Percentiles rank a stretch among this genome's conserved stretches.
Evolutionary conservation across 2,113 vertebrate genomes (phyloP).

Genomic region (Pyxicephalus adspersus): DNA sequence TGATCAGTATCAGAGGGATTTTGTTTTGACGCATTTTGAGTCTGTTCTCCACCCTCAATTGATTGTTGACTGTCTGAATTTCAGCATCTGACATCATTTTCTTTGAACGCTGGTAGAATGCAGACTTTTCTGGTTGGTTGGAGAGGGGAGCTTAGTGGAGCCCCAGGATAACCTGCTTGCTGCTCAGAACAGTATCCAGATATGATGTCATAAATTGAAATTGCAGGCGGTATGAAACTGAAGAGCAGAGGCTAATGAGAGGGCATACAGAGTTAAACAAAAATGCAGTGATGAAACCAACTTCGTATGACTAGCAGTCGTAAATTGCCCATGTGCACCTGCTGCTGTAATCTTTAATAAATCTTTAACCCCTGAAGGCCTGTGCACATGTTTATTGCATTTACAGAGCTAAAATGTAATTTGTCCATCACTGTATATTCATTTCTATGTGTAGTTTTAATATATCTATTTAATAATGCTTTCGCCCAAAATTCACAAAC

Average conservation of each 20-base stretch:
- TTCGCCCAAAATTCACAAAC: no score
- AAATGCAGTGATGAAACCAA: conserved; percentile 45
- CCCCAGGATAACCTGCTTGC: conserved; percentile 54
- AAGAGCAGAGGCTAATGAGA: conserved; percentile 52
- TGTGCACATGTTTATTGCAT: not conserved
- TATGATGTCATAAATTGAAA: conserved; percentile 58
- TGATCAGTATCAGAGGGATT: not conserved
- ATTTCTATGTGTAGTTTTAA: no score
- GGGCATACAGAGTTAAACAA: conserved; percentile 52
- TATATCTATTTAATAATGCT: no score
- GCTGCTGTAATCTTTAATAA: conserved; percentile 3
- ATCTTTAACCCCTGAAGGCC: conserved; percentile 14
- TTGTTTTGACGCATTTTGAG: conserved; percentile 50
- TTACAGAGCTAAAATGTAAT: no score
- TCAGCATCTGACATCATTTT: conserved; percentile 51
- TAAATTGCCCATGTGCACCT: conserved; percentile 42
- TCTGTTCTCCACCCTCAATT: conserved; percentile 37
- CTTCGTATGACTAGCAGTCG: conserved; percentile 17
- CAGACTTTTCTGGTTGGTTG: conserved; percentile 57
- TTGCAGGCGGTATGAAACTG: conserved; percentile 53
- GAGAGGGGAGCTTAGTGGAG: conserved; percentile 52
- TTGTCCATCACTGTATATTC: no score
- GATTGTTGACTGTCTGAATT: conserved; percentile 52
- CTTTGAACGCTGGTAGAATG: conserved; percentile 48
- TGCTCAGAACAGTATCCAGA: conserved; percentile 54